Conservation (phyloP, 2,888 invertebrate genomes). For the Drosophila borealis region DNA sequence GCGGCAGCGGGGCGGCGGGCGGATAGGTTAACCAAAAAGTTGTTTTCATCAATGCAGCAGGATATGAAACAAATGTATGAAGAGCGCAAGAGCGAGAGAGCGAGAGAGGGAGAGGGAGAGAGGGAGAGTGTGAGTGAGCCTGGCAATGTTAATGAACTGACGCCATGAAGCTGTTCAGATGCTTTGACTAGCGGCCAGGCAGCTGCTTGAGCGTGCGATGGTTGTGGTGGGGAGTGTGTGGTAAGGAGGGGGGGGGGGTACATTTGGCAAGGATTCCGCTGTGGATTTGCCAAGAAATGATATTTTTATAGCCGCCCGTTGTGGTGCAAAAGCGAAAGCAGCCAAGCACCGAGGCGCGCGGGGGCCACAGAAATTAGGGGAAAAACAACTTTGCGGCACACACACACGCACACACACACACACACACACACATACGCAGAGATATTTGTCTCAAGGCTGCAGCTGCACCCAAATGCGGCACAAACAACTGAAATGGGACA, state of each 20-base stretch:
- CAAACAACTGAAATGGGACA: conserved; percentile 42
- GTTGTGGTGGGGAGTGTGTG: no score
- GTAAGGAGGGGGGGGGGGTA: not conserved
- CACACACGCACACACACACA: conserved; percentile 12
- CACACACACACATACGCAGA: conserved; percentile 2
- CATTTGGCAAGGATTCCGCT: conserved; percentile 18
- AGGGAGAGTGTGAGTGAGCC: not conserved
- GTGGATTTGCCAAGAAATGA: conserved; percentile 31
- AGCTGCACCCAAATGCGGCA: conserved; percentile 23
- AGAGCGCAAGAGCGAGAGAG: not conserved
- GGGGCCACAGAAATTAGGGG: conserved; percentile 11
- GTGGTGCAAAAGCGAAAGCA: conserved; percentile 50
- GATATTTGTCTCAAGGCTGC: conserved; percentile 52
- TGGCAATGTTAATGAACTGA: conserved; percentile 57
- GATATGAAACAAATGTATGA: not conserved
- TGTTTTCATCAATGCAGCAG: not conserved
- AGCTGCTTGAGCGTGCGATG: not conserved
- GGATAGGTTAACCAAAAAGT: no score
- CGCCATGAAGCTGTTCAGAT: conserved; percentile 22
- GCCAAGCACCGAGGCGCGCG: conserved; percentile 8
- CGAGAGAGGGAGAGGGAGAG: not conserved
- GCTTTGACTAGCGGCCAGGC: not conserved
- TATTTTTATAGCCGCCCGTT: conserved; percentile 28
- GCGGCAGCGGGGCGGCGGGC: not conserved
- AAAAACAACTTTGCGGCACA: conserved; percentile 13